These are phyloP conservation scores for Alces alces DNA, from an alignment of 2,113 vertebrate genomes.

Conservation along the genomic window DNA sequence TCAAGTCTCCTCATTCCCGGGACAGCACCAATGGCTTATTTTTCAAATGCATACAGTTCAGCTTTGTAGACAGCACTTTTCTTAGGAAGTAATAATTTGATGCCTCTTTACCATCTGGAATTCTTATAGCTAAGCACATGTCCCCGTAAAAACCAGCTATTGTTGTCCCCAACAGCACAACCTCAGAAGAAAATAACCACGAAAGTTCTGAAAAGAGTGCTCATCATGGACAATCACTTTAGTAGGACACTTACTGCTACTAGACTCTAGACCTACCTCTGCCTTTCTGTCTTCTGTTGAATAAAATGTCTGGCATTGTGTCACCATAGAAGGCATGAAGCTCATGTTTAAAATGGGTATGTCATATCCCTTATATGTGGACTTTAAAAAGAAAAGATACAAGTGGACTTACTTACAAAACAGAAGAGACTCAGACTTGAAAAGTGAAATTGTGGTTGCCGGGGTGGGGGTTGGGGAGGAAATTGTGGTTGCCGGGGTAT, in stretches of 20 bases:
- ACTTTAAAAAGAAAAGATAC: not conserved
- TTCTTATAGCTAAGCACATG: not conserved
- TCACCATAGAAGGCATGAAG: not conserved
- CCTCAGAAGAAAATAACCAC: not conserved
- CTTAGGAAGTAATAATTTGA: not conserved
- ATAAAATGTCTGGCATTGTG: not conserved
- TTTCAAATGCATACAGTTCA: not conserved
- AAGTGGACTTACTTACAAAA: not conserved
- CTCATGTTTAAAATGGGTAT: not conserved
- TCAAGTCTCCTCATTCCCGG: not conserved
- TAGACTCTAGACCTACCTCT: not conserved
- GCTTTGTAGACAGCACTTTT: not conserved
- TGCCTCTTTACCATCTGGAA: constrained; percentile 10
- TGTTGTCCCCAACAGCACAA: not conserved
- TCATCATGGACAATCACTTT: not conserved
- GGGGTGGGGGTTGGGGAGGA: not conserved
- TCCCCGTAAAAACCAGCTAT: not conserved
- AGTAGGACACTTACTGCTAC: not conserved
- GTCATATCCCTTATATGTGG: not conserved
- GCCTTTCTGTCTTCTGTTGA: not conserved
- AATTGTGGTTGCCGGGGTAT: not conserved
- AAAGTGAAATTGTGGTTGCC: not conserved
- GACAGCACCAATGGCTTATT: not conserved
- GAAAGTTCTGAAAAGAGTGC: not conserved
- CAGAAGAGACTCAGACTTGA: not conserved